phyloP scores from a whole-genome alignment of 2,888 invertebrate genomes.

The Melipona bicolor region DNA sequence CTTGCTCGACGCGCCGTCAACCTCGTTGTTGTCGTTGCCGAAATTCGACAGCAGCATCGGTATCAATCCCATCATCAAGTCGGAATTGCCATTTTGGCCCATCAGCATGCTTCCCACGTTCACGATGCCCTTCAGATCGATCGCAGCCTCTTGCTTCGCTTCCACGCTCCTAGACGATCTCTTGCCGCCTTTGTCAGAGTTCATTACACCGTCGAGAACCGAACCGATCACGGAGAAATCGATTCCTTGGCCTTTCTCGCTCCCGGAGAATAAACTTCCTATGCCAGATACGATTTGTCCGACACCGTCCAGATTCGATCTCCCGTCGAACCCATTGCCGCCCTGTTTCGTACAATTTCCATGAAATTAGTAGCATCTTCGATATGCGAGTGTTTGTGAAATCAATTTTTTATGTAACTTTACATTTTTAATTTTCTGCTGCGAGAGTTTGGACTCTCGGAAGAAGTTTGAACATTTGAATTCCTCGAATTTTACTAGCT shows the following conservation, averaged over 20 bases:
- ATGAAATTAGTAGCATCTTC: not conserved
- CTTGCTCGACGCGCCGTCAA: constrained; percentile 87
- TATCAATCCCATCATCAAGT: constrained; percentile 86
- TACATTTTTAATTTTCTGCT: no score
- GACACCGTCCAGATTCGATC: constrained; percentile 71
- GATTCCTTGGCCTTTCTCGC: constrained; percentile 65
- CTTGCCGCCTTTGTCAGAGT: constrained; percentile 50
- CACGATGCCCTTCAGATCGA: constrained; percentile 77
- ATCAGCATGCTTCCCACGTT: constrained; percentile 78
- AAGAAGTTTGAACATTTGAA: no score
- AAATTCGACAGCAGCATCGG: constrained; percentile 89
- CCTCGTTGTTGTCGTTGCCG: constrained; percentile 87
- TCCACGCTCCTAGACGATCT: constrained; percentile 50
- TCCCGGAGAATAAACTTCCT: constrained; percentile 75
- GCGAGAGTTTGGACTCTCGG: no score
- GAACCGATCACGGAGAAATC: constrained; percentile 75
- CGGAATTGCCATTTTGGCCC: constrained; percentile 83
- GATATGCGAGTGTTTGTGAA: no score
- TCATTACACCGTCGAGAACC: constrained; percentile 69
- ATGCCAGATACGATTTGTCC: constrained; percentile 81
- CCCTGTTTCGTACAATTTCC: constrained; percentile 49
- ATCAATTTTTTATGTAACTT: no score
- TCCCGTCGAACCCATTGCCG: constrained; percentile 72
- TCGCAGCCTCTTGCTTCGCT: constrained; percentile 37
- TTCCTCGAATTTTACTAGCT: no score